Conservation (phyloP, 2,888 invertebrate species). For the Chironomus tentans region DNA sequence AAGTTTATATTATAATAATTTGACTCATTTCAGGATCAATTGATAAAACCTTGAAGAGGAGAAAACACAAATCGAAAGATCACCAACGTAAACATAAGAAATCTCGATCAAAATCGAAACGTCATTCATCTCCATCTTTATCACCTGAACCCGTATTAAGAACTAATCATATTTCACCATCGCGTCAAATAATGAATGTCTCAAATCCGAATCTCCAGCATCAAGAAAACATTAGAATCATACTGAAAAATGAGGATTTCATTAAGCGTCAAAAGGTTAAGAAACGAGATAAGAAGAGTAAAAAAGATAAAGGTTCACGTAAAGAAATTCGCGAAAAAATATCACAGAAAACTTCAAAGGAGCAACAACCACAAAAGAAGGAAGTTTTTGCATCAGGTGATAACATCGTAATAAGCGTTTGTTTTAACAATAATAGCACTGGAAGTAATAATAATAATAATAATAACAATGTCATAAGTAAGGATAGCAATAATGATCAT, state of each 20-base stretch:
- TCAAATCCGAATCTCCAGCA: constrained; percentile 32
- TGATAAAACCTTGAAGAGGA: constrained; percentile 37
- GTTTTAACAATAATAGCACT: constrained; percentile 54
- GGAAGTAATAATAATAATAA: not conserved
- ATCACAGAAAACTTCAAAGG: constrained; percentile 29
- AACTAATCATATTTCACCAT: constrained; percentile 19
- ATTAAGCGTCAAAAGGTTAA: constrained; percentile 37
- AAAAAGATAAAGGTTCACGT: constrained; percentile 45
- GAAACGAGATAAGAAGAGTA: constrained; percentile 39
- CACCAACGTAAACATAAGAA: constrained; percentile 30
- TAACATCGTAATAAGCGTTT: constrained; percentile 86
- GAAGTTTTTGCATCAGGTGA: constrained; percentile 81
- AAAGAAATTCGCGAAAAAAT: constrained; percentile 41
- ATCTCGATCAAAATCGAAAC: constrained; percentile 19
- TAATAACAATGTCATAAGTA: constrained; percentile 31
- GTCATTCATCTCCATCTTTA: constrained; percentile 28
- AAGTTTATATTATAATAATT: not conserved
- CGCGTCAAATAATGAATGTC: constrained; percentile 11
- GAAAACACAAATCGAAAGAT: constrained; percentile 36
- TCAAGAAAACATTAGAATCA: constrained; percentile 50
- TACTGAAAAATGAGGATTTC: constrained; percentile 45
- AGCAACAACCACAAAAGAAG: not conserved
- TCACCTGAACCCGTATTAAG: constrained; percentile 29
- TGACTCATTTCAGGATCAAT: constrained; percentile 27
- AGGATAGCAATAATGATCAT: constrained; percentile 31